phyloP scores from a whole-genome alignment of 1,140 invertebrate species.

The Mycetomoellerius zeteki region DNA sequence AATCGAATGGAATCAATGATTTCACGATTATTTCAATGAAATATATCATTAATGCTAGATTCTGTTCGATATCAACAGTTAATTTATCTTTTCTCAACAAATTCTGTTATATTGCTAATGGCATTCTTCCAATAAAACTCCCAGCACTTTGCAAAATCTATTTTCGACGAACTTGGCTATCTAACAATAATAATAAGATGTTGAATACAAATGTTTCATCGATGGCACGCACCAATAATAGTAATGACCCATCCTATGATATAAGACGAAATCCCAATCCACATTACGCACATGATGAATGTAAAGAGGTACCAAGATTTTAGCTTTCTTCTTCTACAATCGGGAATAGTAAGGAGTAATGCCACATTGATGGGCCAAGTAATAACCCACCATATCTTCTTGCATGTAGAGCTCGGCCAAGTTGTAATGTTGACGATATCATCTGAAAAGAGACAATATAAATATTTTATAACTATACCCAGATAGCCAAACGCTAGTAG shows the following conservation, averaged over 20 bases:
- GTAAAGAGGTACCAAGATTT: constrained; percentile 88
- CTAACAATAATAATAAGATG: neutral
- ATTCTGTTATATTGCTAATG: neutral
- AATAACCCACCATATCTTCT: constrained; percentile 90
- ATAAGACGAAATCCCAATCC: constrained; percentile 90
- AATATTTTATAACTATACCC: too few species aligned
- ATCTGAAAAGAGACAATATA: constrained; percentile 76
- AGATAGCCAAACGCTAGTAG: too few species aligned
- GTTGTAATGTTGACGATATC: constrained; percentile 88
- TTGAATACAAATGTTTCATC: neutral
- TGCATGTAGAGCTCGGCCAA: constrained; percentile 87
- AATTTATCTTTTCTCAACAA: neutral
- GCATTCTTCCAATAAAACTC: neutral
- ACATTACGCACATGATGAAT: constrained; percentile 90
- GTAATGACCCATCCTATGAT: constrained; percentile 92
- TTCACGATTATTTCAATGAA: neutral
- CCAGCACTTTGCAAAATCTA: neutral
- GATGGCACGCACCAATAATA: constrained; percentile 87
- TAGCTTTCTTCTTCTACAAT: constrained; percentile 89
- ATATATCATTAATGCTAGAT: neutral
- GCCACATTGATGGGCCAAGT: constrained; percentile 92
- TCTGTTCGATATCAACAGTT: neutral
- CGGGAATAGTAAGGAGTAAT: constrained; percentile 92
- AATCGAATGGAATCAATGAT: neutral
- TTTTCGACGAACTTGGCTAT: neutral